Evolutionary conservation across 1,140 invertebrate genomes (phyloP).

Genomic region (Eupristina koningsbergeri): DNA sequence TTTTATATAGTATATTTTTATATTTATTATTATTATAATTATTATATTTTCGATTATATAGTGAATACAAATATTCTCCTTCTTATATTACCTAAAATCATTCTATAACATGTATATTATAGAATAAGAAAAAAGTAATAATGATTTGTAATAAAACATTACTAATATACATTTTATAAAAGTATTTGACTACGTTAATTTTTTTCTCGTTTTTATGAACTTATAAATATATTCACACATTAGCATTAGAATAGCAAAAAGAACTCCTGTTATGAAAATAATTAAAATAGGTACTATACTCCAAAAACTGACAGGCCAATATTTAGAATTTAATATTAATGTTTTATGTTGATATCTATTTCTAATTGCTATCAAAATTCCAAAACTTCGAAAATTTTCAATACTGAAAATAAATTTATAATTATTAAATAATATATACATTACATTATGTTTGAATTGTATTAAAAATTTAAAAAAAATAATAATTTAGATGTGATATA

Average conservation of each 20-base stretch:
- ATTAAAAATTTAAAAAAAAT: no score
- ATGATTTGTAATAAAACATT: no score
- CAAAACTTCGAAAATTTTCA: slow-evolving; percentile 51
- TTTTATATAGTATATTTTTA: no score
- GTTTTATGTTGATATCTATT: slow-evolving; percentile 28
- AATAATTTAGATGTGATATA: no score
- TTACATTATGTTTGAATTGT: background rate
- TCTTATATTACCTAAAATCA: no score
- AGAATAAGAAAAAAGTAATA: no score
- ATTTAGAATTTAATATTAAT: background rate
- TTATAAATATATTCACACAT: slow-evolving; percentile 14
- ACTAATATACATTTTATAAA: no score
- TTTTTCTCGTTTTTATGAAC: slow-evolving; percentile 1
- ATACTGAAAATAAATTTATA: slow-evolving; percentile 46
- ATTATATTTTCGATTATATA: no score
- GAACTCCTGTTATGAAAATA: slow-evolving; percentile 43
- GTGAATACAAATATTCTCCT: no score
- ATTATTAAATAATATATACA: background rate
- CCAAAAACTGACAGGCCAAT: slow-evolving; percentile 37
- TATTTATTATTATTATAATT: no score
- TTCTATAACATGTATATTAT: no score
- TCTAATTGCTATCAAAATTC: slow-evolving; percentile 48
- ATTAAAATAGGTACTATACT: slow-evolving; percentile 49
- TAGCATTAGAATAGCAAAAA: slow-evolving; percentile 36
- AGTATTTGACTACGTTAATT: background rate